A percentile compares a stretch with the other conserved stretches of the same genome.
Evolutionary conservation across 2,113 vertebrate genomes (phyloP).

Genomic region (Melanostigma gelatinosum): DNA sequence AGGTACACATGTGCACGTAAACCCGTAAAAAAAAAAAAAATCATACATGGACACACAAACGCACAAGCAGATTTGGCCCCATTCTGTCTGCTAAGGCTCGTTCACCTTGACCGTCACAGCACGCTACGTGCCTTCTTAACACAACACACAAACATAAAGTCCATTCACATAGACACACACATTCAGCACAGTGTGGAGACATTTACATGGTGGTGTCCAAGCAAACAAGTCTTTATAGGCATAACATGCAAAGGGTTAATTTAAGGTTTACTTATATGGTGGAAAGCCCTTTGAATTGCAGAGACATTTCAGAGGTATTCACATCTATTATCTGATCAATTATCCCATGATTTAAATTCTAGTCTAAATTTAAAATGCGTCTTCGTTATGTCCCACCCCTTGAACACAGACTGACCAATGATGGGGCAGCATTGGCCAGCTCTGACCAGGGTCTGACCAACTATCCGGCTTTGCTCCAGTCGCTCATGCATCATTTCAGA

Average conservation of each 20-base stretch:
- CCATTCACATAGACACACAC: slow-evolving; percentile 14
- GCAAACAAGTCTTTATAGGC: background rate
- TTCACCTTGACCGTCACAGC: slow-evolving; percentile 70
- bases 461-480: no score
- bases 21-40: slow-evolving; percentile 15
- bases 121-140: slow-evolving; percentile 54
- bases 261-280: background rate
- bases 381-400: background rate
- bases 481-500: no score
- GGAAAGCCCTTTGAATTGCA: background rate
- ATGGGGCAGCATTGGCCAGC: no score
- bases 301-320: background rate
- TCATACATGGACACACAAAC: slow-evolving; percentile 15
- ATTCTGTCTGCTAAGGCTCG: slow-evolving; percentile 68
- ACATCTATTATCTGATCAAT: background rate
- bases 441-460: no score
- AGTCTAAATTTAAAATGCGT: background rate
- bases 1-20: background rate
- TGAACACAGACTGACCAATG: no score
- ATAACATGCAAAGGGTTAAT: background rate
- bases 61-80: slow-evolving; percentile 53
- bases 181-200: background rate
- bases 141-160: slow-evolving; percentile 23
- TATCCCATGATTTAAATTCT: background rate
- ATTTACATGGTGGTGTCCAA: background rate